Conservation (phyloP, 2,888 invertebrate species). For the Odontocolon sp. region DNA sequence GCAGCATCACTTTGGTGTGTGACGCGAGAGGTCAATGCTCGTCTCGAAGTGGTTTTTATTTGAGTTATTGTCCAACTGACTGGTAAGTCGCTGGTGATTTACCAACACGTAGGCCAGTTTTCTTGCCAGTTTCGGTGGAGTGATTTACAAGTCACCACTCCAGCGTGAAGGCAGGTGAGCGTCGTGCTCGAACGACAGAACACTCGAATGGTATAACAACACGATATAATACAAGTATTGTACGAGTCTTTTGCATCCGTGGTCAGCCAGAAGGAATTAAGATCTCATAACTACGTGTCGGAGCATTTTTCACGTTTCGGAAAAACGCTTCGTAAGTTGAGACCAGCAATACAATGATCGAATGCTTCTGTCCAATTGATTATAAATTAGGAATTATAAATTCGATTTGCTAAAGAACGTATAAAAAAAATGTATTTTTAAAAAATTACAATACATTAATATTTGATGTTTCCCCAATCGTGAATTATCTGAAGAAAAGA, state of each 20-base stretch:
- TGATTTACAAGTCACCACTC: slow-evolving; percentile 79
- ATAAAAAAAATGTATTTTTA: too few relatives aligned
- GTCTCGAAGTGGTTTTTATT: too few relatives aligned
- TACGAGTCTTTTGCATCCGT: background rate
- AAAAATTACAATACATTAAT: background rate
- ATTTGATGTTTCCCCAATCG: background rate
- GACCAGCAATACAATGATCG: too few relatives aligned
- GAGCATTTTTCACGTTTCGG: background rate
- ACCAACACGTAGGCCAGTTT: slow-evolving; percentile 75
- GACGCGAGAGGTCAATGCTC: slow-evolving; percentile 48
- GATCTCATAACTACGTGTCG: background rate
- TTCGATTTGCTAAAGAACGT: too few relatives aligned
- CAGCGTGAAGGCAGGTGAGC: slow-evolving; percentile 79
- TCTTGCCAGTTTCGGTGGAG: slow-evolving; percentile 77
- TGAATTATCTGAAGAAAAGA: background rate
- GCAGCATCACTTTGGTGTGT: slow-evolving; percentile 13
- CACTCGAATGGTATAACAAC: slow-evolving; percentile 47
- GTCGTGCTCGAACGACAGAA: slow-evolving; percentile 72
- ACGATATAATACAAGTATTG: slow-evolving; percentile 26
- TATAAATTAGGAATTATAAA: too few relatives aligned
- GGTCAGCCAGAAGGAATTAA: slow-evolving; percentile 8
- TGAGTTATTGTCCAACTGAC: slow-evolving; percentile 29
- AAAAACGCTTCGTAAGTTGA: too few relatives aligned
- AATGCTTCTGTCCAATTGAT: too few relatives aligned
- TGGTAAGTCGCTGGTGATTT: slow-evolving; percentile 54